Base-by-base conservation (phyloP, 2,113 vertebrate species). In the Glareola pratincola region DNA sequence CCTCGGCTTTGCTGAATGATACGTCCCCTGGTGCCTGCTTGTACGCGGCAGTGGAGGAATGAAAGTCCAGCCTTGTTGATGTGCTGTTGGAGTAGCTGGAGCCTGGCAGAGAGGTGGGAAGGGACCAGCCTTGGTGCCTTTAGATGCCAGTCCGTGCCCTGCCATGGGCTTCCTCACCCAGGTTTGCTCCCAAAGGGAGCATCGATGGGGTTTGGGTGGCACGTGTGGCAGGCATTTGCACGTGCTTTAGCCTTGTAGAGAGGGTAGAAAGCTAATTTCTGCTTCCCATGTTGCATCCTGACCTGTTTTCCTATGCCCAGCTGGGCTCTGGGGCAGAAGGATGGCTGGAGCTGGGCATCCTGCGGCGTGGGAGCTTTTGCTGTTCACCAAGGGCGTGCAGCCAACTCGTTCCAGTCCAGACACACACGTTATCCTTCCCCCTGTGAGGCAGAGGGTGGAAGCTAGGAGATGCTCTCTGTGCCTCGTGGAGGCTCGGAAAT, bases 81-180 rank as follows among this genome's bases (percentile, higher is more conserved):
- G 56, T 41, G 41, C 79, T 60, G 45, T 69, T 32, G 1, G 32
- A 59, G 59, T 30, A 75, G n/a, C 57, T 48, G 0, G 6, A 62
- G 72, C 41, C 64, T 82, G 75, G 66, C n/a, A 87, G 76, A 62
- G 67, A 12, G 30, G 11, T n/a, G 50, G 66, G 21, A 83, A 53
- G 8, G 19, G n/a, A 14, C 37, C 41, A 85, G 37, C 7, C 3
- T 21, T 8, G 34, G 7, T 62, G 43, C 3, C 4, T n/a, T 48
- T 66, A 75, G 64, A 64, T 24, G 48, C 67, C 0, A 0, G 13
- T 37, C 53, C 20, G 7, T 89, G 51, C 47, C 47, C 32, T 34
- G 13, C 56, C 1, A 0, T 34, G 18, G 62, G 14, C 56, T 90
- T 67, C 32, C 26, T 88, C 0, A 0, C 29, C 24, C 0, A 0